phyloP scores from a whole-genome alignment of 2,113 vertebrate genomes.

The Dinomys branickii region DNA sequence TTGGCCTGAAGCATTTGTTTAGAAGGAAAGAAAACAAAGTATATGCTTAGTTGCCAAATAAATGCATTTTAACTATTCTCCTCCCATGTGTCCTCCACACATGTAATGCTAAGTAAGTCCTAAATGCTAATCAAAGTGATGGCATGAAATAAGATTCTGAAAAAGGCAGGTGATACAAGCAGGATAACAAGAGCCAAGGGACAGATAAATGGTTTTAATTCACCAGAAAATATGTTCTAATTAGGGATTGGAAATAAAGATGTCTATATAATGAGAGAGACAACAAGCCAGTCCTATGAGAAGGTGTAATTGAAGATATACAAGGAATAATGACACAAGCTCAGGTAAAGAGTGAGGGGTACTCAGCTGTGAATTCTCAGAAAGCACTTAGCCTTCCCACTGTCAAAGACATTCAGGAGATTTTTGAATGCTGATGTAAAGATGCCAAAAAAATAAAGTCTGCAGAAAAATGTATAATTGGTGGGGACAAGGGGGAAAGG shows the following conservation, averaged over 20 bases:
- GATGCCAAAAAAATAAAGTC: background rate
- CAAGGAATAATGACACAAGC: conserved; percentile 31
- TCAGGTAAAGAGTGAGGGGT: background rate
- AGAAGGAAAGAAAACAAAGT: conserved; percentile 27
- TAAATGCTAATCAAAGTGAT: conserved; percentile 45
- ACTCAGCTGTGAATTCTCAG: conserved; percentile 32
- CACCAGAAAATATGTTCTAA: conserved; percentile 39
- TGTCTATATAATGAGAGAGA: conserved; percentile 46
- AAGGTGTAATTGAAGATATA: background rate
- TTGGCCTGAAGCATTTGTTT: background rate
- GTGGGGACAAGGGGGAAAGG: background rate
- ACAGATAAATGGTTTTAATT: conserved; percentile 50
- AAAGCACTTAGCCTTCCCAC: conserved; percentile 1
- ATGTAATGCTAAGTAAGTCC: conserved; percentile 23
- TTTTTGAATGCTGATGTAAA: conserved; percentile 18
- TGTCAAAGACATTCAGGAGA: conserved; percentile 9
- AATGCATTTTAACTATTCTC: background rate
- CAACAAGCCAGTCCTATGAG: conserved; percentile 27
- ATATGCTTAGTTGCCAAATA: conserved; percentile 14
- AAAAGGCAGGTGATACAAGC: conserved; percentile 31
- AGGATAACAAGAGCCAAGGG: conserved; percentile 38
- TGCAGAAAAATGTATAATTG: background rate
- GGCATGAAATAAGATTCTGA: conserved; percentile 37
- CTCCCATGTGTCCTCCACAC: background rate
- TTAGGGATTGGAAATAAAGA: conserved; percentile 39